Percentiles rank a stretch among this genome's conserved stretches.
These are phyloP conservation scores for Choloepus hoffmanni DNA, from an alignment of 2,113 vertebrate species.

Conservation along the genomic window DNA sequence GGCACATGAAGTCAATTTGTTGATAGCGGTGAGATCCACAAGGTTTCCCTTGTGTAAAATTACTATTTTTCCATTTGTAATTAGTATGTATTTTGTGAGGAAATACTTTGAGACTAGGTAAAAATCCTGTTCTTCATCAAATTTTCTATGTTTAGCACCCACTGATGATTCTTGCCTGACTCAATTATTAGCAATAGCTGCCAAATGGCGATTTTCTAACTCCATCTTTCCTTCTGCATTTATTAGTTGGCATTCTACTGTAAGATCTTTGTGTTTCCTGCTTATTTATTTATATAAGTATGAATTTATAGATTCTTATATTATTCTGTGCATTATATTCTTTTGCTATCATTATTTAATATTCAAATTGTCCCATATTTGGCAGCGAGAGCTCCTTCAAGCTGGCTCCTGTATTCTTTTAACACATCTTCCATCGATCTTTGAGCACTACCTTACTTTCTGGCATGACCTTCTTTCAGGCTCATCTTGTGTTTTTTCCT, in stretches of 20 bases:
- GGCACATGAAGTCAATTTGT: neutral
- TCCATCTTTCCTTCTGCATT: neutral
- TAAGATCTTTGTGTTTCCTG: neutral
- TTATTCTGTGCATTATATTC: neutral
- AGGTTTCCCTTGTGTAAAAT: neutral
- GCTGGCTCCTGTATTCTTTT: neutral
- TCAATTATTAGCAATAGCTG: neutral
- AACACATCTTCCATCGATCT: neutral
- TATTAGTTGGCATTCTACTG: neutral
- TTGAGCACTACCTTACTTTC: neutral
- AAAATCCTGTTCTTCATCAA: neutral
- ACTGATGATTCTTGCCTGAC: neutral
- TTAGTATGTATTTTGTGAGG: neutral
- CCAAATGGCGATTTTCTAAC: neutral
- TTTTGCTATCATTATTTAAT: neutral
- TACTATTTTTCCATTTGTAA: conserved; percentile 13
- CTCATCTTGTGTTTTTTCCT: neutral
- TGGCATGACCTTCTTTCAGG: neutral
- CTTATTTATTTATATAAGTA: neutral
- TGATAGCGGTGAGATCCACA: neutral
- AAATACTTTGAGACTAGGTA: neutral
- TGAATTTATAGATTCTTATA: neutral
- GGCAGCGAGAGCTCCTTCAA: neutral
- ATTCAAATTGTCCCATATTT: neutral
- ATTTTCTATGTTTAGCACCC: neutral